Evolutionary conservation across 2,888 invertebrate genomes (phyloP).

Genomic region (Xestia rhomboidea): DNA sequence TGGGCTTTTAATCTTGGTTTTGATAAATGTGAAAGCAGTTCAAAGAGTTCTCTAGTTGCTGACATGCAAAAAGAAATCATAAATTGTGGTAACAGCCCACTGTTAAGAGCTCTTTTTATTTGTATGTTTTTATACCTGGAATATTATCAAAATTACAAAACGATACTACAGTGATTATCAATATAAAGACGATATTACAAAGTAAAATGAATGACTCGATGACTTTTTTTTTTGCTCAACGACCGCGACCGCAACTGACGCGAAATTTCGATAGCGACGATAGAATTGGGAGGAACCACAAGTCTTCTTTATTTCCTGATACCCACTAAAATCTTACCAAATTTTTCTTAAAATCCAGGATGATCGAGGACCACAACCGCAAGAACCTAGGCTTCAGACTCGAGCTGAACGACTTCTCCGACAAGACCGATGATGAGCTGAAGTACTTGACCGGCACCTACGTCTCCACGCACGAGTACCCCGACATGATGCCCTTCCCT

Average conservation of each 20-base stretch:
- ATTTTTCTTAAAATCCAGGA: slow-evolving; percentile 56
- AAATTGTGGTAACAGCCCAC: neutral
- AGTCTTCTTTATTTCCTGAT: neutral
- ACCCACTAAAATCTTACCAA: neutral
- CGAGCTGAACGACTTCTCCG: slow-evolving; percentile 75
- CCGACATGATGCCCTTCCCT: slow-evolving; percentile 67
- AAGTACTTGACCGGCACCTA: slow-evolving; percentile 64
- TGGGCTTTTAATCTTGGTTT: slow-evolving; percentile 12
- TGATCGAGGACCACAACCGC: slow-evolving; percentile 71
- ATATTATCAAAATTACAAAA: neutral
- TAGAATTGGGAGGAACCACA: neutral
- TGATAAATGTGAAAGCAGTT: neutral
- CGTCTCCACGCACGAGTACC: slow-evolving; percentile 44
- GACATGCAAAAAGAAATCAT: neutral
- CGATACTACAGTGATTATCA: neutral
- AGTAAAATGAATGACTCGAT: no score
- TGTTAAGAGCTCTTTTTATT: neutral
- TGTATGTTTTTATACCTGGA: neutral
- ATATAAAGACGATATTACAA: neutral
- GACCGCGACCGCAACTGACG: no score
- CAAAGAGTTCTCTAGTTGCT: neutral
- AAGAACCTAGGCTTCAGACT: slow-evolving; percentile 73
- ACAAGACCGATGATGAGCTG: slow-evolving; percentile 70
- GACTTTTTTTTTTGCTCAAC: no score
- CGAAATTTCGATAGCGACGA: neutral